phyloP scores from a whole-genome alignment of 2,797 vertebrate species.

The Syngnathus acus region DNA sequence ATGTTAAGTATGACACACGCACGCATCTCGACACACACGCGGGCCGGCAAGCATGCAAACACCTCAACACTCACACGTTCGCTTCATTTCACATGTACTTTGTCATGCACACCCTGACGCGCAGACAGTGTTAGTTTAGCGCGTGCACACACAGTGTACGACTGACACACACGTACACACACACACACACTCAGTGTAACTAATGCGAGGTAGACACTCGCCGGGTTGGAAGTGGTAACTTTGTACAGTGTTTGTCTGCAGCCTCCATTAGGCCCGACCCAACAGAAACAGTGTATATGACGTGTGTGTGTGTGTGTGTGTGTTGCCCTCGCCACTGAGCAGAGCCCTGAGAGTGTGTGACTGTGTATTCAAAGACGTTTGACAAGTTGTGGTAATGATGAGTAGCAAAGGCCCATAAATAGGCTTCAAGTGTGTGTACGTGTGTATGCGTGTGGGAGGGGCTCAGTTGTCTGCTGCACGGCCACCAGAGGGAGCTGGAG shows the following conservation, averaged over 20 bases:
- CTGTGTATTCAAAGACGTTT: slow-evolving; percentile 1
- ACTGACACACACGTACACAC: background rate
- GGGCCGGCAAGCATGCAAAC: too few relatives aligned
- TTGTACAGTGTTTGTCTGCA: slow-evolving; percentile 12
- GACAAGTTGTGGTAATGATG: background rate
- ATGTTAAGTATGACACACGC: background rate
- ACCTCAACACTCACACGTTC: background rate
- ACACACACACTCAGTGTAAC: slow-evolving; percentile 55
- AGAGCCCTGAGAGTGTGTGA: slow-evolving; percentile 9
- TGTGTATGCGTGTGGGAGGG: slow-evolving; percentile 6
- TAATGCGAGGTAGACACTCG: slow-evolving; percentile 69
- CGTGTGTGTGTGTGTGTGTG: slow-evolving; percentile 14
- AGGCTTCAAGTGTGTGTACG: slow-evolving; percentile 22
- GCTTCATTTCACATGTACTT: background rate
- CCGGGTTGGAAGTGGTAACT: slow-evolving; percentile 32
- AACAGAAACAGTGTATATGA: background rate
- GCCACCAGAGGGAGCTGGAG: slow-evolving; percentile 70
- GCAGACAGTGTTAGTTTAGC: background rate
- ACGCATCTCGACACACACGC: too few relatives aligned
- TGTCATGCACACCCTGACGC: too few relatives aligned
- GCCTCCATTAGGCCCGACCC: slow-evolving; percentile 1
- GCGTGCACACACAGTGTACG: background rate
- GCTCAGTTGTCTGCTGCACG: slow-evolving; percentile 61
- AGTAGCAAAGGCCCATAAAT: slow-evolving; percentile 53
- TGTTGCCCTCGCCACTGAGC: background rate